Base-by-base conservation (phyloP, 2,888 invertebrate genomes). In the Plemyria rubiginata region DNA sequence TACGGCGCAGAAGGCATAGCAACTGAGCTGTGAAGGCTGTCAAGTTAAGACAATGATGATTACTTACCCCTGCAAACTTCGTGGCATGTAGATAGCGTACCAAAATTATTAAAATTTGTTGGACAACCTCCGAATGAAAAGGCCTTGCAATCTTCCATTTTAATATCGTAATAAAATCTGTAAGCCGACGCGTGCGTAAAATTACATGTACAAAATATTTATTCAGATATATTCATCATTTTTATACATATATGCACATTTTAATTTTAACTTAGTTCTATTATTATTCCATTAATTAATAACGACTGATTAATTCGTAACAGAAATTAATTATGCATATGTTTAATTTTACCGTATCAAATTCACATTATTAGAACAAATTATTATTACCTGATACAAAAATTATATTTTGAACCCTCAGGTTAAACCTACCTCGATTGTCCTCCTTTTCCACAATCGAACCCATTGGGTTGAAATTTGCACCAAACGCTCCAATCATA, bases 391-490 rank as follows among this genome's bases (percentile, higher is more conserved):
- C 5, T 32, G 32, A 8, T 11, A 38, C 11, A 8, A 38, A 38
- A 3, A 38, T 11, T 11, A 9, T 11, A 11, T 0, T 38, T 8
- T 38, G 1, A 38, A 22, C 22, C 22, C 22, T 22, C 9, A 38
- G 6, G 36, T 38, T 11, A 11, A 38, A 53, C 53, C 16, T 16
- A 54, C 77, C 70, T 29, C 54, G 66, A 40, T 40, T 0, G 36
- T 15, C 2, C 40, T 11, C 62, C 45, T 7, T 62, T 66, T 2
- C 56, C 62, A 61, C 88, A 88, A 51, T 78, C 72, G 40, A 59
- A 80, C 4, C 69, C 60, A 65, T 83, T 80, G 0, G 86, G 77
- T 67, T 88, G 88, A 60, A 84, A 75, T 65, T 84, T 87, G 67
- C 88, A 87, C 54, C 66, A 74, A 6, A 77, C 57, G 5, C 59